Evolutionary conservation across 2,113 vertebrate genomes (phyloP).

Genomic region (Oncorhynchus nerka): DNA sequence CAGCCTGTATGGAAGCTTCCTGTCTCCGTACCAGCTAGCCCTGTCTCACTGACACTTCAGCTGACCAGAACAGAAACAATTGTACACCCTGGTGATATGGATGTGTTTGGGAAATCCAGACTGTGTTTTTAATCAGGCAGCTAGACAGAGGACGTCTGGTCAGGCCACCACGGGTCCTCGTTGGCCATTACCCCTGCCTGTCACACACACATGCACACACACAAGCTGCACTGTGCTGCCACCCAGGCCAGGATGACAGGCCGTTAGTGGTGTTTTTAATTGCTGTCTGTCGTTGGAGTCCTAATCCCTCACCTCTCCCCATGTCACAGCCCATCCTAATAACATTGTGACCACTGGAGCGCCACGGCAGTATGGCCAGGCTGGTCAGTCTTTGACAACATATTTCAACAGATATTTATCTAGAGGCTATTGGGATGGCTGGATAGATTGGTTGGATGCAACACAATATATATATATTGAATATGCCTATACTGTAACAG

Average conservation of each 20-base stretch:
- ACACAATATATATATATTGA: too few relatives aligned
- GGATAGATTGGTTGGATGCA: too few relatives aligned
- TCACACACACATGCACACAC: neutral
- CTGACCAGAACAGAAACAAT: neutral
- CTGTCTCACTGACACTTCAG: neutral
- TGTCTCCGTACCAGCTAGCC: neutral
- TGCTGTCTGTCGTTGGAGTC: conserved; percentile 26
- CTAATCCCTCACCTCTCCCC: conserved; percentile 49
- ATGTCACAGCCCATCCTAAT: conserved; percentile 40
- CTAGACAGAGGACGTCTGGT: conserved; percentile 2
- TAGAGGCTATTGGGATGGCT: too few relatives aligned
- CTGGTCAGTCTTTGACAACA: neutral
- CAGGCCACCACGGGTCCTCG: conserved; percentile 22
- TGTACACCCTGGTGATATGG: too few relatives aligned
- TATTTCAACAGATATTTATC: too few relatives aligned
- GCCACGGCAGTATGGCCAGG: neutral
- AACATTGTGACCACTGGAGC: neutral
- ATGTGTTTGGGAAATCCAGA: too few relatives aligned
- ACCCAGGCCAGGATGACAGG: conserved; percentile 14
- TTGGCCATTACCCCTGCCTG: conserved; percentile 24
- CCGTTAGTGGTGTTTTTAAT: conserved; percentile 43
- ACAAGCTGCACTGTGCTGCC: neutral
- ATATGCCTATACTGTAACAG: too few relatives aligned
- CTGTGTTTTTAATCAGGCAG: conserved; percentile 4
- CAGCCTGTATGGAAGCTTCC: neutral